Evolutionary conservation across 1,140 invertebrate species (phyloP), one percentile per base, ranked within the genome.

Genomic region (Andrena cerasifolii): DNA sequence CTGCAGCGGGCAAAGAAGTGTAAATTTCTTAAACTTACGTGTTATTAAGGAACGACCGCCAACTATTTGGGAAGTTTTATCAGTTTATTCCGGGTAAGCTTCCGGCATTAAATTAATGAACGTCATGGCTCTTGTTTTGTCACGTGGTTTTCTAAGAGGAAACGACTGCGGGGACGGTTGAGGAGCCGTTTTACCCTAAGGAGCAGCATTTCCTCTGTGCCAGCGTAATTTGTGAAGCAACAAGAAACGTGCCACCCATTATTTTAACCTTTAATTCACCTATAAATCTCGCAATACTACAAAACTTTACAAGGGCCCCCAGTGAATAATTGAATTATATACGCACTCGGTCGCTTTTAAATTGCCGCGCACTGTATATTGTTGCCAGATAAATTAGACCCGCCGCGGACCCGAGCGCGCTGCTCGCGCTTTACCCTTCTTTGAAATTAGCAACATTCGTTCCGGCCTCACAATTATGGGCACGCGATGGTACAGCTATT

Each of bases 21-120:
- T 14, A 47, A 58, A 76, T 67, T 58, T 68, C 31, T 26, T 16
- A 40, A 70, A 61, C 54, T 24, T 49, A 12, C 36, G 18, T n/a
- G 67, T 40, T 43, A 45, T 78, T 71, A 53, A 61, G 72, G 43
- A 21, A 45, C 43, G 40, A n/a, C 54, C 18, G 10, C 49, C 10
- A 33, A n/a, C 3, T 53, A 18, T 14, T 28, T 36, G 12, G 70
- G 51, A 82, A 79, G 65, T 75, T 79, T 79, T 71, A 71, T 79
- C 77, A 75, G 66, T 66, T 82, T 73, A 71, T 72, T 76, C 66
- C 26, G 24, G 75, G 43, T 65, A 71, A 82, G 58, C 63, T 47
- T 16, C 18, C 21, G 53, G 14, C 51, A 45, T 51, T 62, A 56
- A 84, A 84, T 84, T 83, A 84, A 84, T 77, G 71, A 65, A 56